A percentile compares a stretch with the other conserved stretches of the same genome.
Conservation (phyloP, 1,140 invertebrate genomes). For the Lanistes nyassanus region DNA sequence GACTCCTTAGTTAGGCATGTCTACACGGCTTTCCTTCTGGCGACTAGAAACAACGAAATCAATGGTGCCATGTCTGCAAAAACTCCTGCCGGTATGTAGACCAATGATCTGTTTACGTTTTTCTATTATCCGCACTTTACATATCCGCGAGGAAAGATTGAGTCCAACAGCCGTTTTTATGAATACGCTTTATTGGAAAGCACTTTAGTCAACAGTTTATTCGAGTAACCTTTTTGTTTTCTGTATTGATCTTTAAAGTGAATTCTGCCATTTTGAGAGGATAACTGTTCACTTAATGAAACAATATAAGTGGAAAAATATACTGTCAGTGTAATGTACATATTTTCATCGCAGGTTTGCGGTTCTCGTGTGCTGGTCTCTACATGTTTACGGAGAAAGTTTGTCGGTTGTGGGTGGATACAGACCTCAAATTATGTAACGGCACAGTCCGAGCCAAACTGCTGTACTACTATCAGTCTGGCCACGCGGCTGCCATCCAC, state of each 20-base stretch:
- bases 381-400: too few relatives aligned
- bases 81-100: conserved; percentile 15
- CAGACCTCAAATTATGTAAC: too few relatives aligned
- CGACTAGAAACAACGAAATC: conserved; percentile 8
- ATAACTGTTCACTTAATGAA: not conserved
- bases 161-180: not conserved
- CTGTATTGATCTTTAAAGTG: not conserved
- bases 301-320: not conserved
- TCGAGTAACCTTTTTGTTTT: not conserved
- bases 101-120: not conserved
- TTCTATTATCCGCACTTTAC: not conserved
- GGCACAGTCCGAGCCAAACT: too few relatives aligned
- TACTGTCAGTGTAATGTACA: not conserved
- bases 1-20: conserved; percentile 32
- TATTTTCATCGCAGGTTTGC: too few relatives aligned
- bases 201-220: too few relatives aligned
- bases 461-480: too few relatives aligned
- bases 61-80: conserved; percentile 16
- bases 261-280: not conserved
- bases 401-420: too few relatives aligned
- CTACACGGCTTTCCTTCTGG: conserved; percentile 22
- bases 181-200: not conserved
- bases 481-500: not conserved
- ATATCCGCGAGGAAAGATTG: not conserved
- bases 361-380: too few relatives aligned